These are phyloP conservation scores for Drosophila macrothrix DNA, from an alignment of 2,888 invertebrate species.

Conservation along the genomic window DNA sequence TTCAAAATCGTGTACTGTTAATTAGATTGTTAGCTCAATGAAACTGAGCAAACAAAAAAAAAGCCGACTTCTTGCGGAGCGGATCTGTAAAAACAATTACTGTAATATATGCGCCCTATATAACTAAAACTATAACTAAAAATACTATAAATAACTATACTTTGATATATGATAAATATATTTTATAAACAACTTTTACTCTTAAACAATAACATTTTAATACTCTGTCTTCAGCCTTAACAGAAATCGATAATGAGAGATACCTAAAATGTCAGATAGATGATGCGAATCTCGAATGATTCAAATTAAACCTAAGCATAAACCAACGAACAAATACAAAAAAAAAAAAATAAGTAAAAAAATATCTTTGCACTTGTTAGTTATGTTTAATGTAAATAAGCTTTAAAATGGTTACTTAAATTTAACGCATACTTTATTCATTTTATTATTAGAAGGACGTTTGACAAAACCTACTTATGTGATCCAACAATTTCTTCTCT, in stretches of 20 bases:
- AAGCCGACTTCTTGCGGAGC: conserved; percentile 17
- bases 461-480: conserved; percentile 73
- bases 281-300: conserved; percentile 21
- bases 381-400: conserved; percentile 74
- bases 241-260: conserved; percentile 30
- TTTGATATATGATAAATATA: conserved; percentile 74
- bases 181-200: conserved; percentile 78
- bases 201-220: conserved; percentile 69
- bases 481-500: conserved; percentile 77
- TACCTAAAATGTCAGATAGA: conserved; percentile 24
- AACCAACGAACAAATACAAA: conserved; percentile 39
- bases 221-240: conserved; percentile 79
- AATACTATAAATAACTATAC: conserved; percentile 52
- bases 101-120: conserved; percentile 62
- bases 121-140: conserved; percentile 40
- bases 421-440: conserved; percentile 44
- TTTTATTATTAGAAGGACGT: conserved; percentile 54
- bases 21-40: conserved; percentile 56
- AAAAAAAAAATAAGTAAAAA: conserved; percentile 1
- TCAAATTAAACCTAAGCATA: conserved; percentile 37
- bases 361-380: conserved; percentile 60
- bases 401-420: conserved; percentile 59
- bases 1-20: conserved; percentile 34
- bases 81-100: conserved; percentile 63
- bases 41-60: conserved; percentile 11